Evolutionary conservation across 2,888 invertebrate genomes (phyloP).

Genomic region (Monoplex corrugatus): DNA sequence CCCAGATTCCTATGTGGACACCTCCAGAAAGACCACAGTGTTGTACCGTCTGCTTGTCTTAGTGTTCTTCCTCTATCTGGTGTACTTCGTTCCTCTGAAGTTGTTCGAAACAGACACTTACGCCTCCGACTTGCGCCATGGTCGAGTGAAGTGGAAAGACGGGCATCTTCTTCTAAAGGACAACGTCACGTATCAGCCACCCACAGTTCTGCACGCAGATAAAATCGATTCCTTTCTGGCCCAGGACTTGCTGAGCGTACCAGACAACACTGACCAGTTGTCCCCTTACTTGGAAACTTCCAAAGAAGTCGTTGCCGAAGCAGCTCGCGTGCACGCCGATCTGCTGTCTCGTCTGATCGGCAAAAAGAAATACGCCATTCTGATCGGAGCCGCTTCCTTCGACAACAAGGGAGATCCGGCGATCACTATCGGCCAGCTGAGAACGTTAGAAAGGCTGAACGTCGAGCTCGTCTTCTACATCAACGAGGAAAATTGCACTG

Average conservation of each 20-base stretch:
- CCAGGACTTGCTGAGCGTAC: background rate
- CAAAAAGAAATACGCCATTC: constrained; percentile 55
- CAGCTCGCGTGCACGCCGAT: constrained; percentile 55
- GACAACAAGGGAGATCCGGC: constrained; percentile 64
- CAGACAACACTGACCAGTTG: constrained; percentile 12
- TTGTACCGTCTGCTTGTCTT: background rate
- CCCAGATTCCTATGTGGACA: background rate
- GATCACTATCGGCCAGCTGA: constrained; percentile 58
- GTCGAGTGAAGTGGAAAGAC: constrained; percentile 29
- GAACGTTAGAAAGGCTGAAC: constrained; percentile 48
- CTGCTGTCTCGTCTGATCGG: constrained; percentile 51
- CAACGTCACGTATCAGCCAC: background rate
- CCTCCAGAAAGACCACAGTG: background rate
- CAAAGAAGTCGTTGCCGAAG: constrained; percentile 55
- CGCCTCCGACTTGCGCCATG: constrained; percentile 21
- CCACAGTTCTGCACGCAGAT: background rate
- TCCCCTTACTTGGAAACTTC: constrained; percentile 46
- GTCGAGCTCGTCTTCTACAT: constrained; percentile 54
- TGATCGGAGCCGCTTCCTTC: constrained; percentile 57
- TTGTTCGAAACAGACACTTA: background rate
- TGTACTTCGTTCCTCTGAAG: background rate
- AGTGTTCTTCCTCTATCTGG: background rate
- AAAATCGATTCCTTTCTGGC: background rate
- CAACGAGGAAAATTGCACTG: constrained; percentile 38
- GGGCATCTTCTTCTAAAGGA: background rate